Percentiles rank a stretch among this genome's conserved stretches.
These are phyloP conservation scores for Murina feae DNA, from an alignment of 2,113 vertebrate genomes.

Conservation along the genomic window DNA sequence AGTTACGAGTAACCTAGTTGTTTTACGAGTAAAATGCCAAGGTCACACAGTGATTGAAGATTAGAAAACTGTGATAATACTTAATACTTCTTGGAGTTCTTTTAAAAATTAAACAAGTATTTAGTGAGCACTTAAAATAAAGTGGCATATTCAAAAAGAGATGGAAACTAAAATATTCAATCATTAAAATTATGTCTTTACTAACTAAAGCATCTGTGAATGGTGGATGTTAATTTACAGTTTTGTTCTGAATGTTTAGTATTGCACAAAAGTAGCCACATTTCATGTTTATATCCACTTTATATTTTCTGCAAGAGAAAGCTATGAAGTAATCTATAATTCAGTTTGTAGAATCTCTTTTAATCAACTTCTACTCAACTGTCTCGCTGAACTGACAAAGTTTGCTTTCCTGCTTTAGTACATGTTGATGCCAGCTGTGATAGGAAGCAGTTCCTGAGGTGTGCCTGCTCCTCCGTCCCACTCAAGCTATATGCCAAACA, in stretches of 20 bases:
- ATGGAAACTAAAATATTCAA: conserved; percentile 7
- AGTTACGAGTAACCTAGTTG: not conserved
- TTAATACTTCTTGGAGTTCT: not conserved
- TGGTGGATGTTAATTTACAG: not conserved
- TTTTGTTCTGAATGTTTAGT: conserved; percentile 34
- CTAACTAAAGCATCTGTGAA: conserved; percentile 52
- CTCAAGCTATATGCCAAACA: not conserved
- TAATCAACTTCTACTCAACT: conserved; percentile 32
- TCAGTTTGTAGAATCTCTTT: conserved; percentile 29
- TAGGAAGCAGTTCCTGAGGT: accelerated
- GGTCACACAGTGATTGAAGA: not conserved
- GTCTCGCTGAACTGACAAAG: not conserved
- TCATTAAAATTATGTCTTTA: conserved; percentile 38
- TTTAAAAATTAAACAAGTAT: conserved; percentile 8
- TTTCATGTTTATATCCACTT: conserved; percentile 30
- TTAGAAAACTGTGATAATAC: not conserved
- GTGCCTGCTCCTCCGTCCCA: not conserved
- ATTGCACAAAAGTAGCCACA: conserved; percentile 13
- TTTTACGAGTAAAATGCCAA: not conserved
- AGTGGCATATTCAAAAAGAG: not conserved
- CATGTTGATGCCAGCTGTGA: not conserved
- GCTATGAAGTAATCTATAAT: conserved; percentile 15
- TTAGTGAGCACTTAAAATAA: conserved; percentile 14
- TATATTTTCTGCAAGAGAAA: conserved; percentile 37
- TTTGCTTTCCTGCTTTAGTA: conserved; percentile 1